These are phyloP conservation scores for Cotesia typhae DNA, from an alignment of 1,140 invertebrate genomes.

Conservation along the genomic window DNA sequence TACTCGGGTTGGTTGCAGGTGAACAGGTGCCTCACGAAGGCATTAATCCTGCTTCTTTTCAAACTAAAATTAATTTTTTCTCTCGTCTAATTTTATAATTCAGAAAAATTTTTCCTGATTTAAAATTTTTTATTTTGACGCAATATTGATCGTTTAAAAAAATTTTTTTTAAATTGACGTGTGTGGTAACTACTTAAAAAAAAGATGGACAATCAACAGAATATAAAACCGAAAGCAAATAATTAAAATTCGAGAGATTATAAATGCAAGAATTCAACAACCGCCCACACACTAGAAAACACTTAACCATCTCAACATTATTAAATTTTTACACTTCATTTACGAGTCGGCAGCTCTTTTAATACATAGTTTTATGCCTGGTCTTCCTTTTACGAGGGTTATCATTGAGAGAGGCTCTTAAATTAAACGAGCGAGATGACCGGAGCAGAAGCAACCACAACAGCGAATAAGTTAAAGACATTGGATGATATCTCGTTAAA, in stretches of 20 bases:
- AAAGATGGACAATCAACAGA: too few relatives aligned
- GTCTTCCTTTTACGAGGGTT: slow-evolving; percentile 58
- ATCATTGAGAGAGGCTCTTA: slow-evolving; percentile 50
- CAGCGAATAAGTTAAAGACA: neutral
- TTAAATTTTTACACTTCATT: slow-evolving; percentile 16
- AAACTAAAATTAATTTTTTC: too few relatives aligned
- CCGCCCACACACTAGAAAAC: slow-evolving; percentile 1
- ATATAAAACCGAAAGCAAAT: too few relatives aligned
- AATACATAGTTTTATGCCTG: slow-evolving; percentile 52
- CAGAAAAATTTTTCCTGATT: too few relatives aligned
- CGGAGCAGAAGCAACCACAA: slow-evolving; percentile 35
- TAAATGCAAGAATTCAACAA: neutral
- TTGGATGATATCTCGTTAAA: slow-evolving; percentile 43
- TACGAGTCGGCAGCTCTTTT: slow-evolving; percentile 46
- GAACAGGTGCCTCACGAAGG: slow-evolving; percentile 58
- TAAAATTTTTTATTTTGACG: too few relatives aligned
- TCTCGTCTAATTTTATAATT: too few relatives aligned
- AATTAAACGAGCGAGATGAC: slow-evolving; percentile 40
- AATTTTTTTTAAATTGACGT: neutral
- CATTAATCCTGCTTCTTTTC: slow-evolving; percentile 43
- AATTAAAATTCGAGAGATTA: neutral
- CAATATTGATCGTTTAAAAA: too few relatives aligned
- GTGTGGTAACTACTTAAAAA: too few relatives aligned
- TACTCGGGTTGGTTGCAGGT: slow-evolving; percentile 35
- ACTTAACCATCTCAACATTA: slow-evolving; percentile 3